Conservation (phyloP, 2,888 invertebrate species). For the Xiphydria camelus region DNA sequence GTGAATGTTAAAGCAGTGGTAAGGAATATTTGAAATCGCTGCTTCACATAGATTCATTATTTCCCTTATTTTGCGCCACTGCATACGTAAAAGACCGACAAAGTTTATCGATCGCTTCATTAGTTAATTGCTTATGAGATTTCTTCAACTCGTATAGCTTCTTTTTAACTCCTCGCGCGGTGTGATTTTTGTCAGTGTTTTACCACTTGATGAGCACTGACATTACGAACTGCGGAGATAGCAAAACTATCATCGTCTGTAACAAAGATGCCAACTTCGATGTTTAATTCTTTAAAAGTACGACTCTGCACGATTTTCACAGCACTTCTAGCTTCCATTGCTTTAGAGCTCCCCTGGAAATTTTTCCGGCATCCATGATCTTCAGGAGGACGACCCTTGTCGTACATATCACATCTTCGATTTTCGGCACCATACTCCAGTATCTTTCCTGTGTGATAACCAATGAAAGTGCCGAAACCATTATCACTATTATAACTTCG, state of each 20-base stretch:
- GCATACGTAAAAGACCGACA: conserved; percentile 9
- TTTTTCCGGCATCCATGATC: no score
- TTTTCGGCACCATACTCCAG: no score
- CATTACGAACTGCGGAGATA: neutral
- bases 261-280: conserved; percentile 4
- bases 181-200: conserved; percentile 5
- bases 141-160: neutral
- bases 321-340: no score
- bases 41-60: conserved; percentile 2
- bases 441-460: no score
- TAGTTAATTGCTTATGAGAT: neutral
- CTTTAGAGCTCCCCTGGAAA: no score
- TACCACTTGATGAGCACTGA: neutral
- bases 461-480: no score
- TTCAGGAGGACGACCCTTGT: no score
- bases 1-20: conserved; percentile 14
- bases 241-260: conserved; percentile 1
- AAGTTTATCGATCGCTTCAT: conserved; percentile 3
- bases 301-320: no score
- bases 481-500: no score
- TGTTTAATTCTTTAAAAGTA: neutral
- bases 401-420: no score
- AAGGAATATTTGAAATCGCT: conserved; percentile 7
- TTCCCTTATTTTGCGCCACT: conserved; percentile 5
- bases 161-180: conserved; percentile 4